Conservation (phyloP, 2,113 vertebrate species). For the Glaucidium brasilianum region DNA sequence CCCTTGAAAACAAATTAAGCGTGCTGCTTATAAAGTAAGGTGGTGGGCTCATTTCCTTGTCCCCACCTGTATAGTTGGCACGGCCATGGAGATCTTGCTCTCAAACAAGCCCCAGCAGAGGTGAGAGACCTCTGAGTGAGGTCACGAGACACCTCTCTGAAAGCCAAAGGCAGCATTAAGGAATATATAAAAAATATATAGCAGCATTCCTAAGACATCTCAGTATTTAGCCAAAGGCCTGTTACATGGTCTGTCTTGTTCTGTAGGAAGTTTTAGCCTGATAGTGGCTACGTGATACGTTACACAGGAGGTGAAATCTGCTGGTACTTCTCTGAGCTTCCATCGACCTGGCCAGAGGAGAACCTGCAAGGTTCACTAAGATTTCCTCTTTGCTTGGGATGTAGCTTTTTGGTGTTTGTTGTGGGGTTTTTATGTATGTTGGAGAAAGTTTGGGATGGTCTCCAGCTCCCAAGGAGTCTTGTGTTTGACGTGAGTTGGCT, state of each 20-base stretch:
- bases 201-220: background rate
- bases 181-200: background rate
- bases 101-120: background rate
- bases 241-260: background rate
- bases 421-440: background rate
- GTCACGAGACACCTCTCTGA: background rate
- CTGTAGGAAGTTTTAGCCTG: background rate
- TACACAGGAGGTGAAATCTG: background rate
- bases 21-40: background rate
- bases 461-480: background rate
- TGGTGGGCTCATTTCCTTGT: background rate
- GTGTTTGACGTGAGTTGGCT: background rate
- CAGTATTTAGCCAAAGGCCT: background rate
- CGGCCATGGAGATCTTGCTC: background rate
- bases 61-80: background rate
- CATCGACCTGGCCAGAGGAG: rapidly evolving
- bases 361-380: background rate
- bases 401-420: background rate
- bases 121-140: background rate
- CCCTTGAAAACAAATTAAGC: background rate
- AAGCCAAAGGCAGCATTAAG: background rate
- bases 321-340: background rate
- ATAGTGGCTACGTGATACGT: rapidly evolving
- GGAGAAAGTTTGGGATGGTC: background rate
- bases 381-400: background rate